Conservation (phyloP, 2,113 vertebrate genomes). For the Etheostoma spectabile region DNA sequence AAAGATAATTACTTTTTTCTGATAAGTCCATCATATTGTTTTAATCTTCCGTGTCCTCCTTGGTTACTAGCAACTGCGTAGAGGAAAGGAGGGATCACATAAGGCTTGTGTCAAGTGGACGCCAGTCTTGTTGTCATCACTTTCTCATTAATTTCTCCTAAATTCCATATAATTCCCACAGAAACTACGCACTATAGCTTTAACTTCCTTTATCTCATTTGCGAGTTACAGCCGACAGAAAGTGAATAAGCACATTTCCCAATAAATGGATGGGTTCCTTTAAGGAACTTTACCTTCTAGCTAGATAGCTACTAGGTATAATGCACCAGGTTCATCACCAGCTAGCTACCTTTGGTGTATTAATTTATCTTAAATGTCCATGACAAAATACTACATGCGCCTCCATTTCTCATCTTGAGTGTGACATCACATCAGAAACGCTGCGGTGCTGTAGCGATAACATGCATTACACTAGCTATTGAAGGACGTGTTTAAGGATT, state of each 20-base stretch:
- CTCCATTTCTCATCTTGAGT: background rate
- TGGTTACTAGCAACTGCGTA: too few relatives aligned
- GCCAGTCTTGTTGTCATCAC: too few relatives aligned
- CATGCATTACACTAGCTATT: background rate
- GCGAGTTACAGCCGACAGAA: background rate
- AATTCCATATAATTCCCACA: too few relatives aligned
- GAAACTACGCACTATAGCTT: too few relatives aligned
- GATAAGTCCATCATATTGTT: too few relatives aligned
- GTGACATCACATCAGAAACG: background rate
- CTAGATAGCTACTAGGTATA: background rate
- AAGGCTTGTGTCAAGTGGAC: too few relatives aligned
- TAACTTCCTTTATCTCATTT: background rate
- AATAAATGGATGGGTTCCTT: background rate
- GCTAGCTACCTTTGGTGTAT: background rate
- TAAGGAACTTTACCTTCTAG: background rate
- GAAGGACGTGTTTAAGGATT: constrained; percentile 1
- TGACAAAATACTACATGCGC: background rate
- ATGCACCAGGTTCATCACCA: background rate
- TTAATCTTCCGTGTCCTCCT: too few relatives aligned
- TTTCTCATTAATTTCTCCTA: too few relatives aligned
- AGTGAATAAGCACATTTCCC: background rate
- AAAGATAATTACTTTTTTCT: too few relatives aligned
- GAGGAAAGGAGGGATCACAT: too few relatives aligned
- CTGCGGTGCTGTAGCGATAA: background rate
- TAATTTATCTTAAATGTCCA: background rate